These are phyloP conservation scores for Trichopria drosophilae DNA, from an alignment of 2,888 invertebrate species.

Conservation along the genomic window DNA sequence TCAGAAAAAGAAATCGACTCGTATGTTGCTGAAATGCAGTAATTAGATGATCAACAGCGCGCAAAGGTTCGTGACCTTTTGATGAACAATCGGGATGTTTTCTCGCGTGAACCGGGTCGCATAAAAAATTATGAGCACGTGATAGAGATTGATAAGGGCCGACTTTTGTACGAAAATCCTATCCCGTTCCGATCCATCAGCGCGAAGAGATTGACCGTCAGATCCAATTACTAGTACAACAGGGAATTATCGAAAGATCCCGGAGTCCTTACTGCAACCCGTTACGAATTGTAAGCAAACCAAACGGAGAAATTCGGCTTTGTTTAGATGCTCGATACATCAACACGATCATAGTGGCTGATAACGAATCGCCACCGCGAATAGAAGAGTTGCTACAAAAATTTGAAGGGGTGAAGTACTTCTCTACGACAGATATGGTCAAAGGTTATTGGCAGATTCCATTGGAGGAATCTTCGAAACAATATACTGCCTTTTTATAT, in stretches of 20 bases:
- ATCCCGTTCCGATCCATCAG: slow-evolving; percentile 41
- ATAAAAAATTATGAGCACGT: too few species aligned
- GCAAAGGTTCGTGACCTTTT: too few species aligned
- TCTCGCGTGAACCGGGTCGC: too few species aligned
- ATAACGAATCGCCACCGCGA: slow-evolving; percentile 35
- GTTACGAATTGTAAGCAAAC: slow-evolving; percentile 41
- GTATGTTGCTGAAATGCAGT: too few species aligned
- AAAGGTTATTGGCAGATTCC: slow-evolving; percentile 37
- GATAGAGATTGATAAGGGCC: too few species aligned
- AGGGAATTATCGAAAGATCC: slow-evolving; percentile 39
- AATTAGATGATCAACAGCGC: too few species aligned
- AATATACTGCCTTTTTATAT: slow-evolving; percentile 32
- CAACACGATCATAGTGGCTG: slow-evolving; percentile 39
- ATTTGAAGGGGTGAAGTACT: slow-evolving; percentile 24
- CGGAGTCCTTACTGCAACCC: slow-evolving; percentile 42
- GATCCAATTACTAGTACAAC: slow-evolving; percentile 37
- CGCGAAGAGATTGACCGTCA: slow-evolving; percentile 35
- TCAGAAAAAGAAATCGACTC: too few species aligned
- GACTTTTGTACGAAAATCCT: slow-evolving; percentile 35
- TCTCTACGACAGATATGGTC: slow-evolving; percentile 30
- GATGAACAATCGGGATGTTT: too few species aligned
- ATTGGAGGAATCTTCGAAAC: slow-evolving; percentile 19
- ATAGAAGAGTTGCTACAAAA: slow-evolving; percentile 25
- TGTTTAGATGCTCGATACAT: slow-evolving; percentile 43
- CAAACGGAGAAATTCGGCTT: slow-evolving; percentile 30